A percentile compares a stretch with the other conserved stretches of the same genome.
Conservation (phyloP, 2,797 vertebrate genomes). For the Eospalax fontanierii region DNA sequence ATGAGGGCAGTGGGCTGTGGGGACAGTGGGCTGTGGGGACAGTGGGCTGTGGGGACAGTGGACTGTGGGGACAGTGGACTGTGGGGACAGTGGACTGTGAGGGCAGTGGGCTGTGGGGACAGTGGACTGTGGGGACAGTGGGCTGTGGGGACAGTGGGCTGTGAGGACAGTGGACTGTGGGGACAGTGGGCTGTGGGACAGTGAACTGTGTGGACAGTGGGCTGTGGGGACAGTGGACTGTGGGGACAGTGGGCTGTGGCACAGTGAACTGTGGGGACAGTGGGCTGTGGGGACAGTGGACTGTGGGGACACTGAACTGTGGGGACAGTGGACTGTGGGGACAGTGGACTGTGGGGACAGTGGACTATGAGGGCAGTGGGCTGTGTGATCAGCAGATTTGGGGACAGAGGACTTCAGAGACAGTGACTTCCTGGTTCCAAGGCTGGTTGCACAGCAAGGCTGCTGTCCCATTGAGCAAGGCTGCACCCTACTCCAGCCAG, state of each 20-base stretch:
- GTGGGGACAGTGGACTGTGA: no score
- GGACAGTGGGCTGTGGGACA: neutral
- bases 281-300: no score
- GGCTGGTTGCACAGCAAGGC: neutral
- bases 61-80: no score
- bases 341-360: no score
- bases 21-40: no score
- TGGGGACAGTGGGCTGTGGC: no score
- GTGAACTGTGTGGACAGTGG: neutral
- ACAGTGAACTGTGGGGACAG: no score
- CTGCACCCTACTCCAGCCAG: fast-evolving
- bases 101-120: neutral
- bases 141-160: neutral
- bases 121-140: neutral
- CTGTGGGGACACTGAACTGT: no score
- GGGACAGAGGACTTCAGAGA: neutral
- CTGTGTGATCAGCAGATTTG: neutral
- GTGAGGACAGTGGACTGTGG: fast-evolving
- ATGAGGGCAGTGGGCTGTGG: neutral
- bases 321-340: no score
- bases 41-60: no score
- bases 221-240: neutral
- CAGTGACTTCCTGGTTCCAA: neutral
- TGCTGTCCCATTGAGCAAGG: neutral
- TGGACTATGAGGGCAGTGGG: no score